A percentile compares a stretch with the other conserved stretches of the same genome.
phyloP scores from a whole-genome alignment of 2,797 vertebrate genomes.

The Brachyrhaphis roseni region DNA sequence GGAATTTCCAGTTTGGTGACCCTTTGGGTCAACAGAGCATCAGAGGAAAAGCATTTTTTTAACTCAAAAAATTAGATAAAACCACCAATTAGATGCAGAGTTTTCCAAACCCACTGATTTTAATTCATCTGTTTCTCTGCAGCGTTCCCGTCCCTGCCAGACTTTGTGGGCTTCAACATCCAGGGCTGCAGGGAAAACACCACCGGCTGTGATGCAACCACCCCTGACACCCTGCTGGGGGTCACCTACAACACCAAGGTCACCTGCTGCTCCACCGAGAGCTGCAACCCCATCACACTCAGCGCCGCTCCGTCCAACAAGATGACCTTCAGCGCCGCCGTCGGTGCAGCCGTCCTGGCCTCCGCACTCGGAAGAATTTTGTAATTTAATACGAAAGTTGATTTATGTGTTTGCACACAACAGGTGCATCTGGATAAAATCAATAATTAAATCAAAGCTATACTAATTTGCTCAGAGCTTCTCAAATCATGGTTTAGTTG shows the following conservation, averaged over 20 bases:
- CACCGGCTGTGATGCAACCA: accelerated
- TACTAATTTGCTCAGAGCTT: neutral
- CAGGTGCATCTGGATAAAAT: neutral
- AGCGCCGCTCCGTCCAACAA: constrained; percentile 24
- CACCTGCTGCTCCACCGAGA: constrained; percentile 56
- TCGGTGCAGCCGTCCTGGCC: neutral
- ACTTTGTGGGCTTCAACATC: constrained; percentile 46
- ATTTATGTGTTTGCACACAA: neutral
- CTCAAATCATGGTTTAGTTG: neutral
- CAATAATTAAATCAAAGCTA: neutral
- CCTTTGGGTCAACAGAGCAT: neutral
- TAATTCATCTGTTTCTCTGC: constrained; percentile 22
- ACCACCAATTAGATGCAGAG: neutral
- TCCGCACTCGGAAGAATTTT: neutral
- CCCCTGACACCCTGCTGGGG: neutral
- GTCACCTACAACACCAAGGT: accelerated
- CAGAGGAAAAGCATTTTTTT: neutral
- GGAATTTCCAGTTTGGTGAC: neutral
- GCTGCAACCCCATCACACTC: constrained; percentile 43
- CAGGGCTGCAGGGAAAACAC: constrained; percentile 39
- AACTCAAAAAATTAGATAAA: neutral
- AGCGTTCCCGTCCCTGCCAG: constrained; percentile 35
- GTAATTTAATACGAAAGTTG: neutral
- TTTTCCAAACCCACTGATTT: neutral
- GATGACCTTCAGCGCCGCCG: neutral